Conservation (phyloP, 2,797 vertebrate genomes). For the Schizothorax lantsangensis region DNA sequence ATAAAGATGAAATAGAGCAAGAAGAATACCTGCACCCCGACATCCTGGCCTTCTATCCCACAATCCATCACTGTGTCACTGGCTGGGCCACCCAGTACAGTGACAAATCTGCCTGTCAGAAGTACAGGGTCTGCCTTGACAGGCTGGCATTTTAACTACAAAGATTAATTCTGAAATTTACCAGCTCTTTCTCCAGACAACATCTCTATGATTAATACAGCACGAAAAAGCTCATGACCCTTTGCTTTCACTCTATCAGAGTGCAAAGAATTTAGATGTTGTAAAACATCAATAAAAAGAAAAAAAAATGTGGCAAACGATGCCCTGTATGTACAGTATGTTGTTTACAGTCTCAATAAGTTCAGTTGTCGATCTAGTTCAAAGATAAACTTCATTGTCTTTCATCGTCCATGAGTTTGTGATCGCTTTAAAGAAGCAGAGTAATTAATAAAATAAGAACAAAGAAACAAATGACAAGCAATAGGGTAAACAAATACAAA, state of each 20-base stretch:
- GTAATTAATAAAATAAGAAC: too few relatives aligned
- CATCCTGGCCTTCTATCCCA: conserved; percentile 63
- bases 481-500: too few relatives aligned
- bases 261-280: conserved; percentile 12
- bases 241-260: conserved; percentile 35
- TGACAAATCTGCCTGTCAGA: conserved; percentile 77
- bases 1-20: conserved; percentile 49
- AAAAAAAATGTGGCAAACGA: background rate
- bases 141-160: conserved; percentile 69
- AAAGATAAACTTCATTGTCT: background rate
- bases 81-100: conserved; percentile 60
- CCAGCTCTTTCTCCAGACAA: conserved; percentile 38
- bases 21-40: conserved; percentile 34
- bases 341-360: background rate
- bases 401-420: background rate
- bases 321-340: background rate
- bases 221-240: conserved; percentile 32
- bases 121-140: conserved; percentile 60
- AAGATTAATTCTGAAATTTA: conserved; percentile 68
- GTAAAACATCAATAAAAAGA: conserved; percentile 15
- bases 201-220: conserved; percentile 51
- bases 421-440: background rate
- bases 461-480: too few relatives aligned
- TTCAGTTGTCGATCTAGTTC: background rate
- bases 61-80: conserved; percentile 73